Evolutionary conservation across 1,140 invertebrate species (phyloP).

Genomic region (Nomia melanderi): DNA sequence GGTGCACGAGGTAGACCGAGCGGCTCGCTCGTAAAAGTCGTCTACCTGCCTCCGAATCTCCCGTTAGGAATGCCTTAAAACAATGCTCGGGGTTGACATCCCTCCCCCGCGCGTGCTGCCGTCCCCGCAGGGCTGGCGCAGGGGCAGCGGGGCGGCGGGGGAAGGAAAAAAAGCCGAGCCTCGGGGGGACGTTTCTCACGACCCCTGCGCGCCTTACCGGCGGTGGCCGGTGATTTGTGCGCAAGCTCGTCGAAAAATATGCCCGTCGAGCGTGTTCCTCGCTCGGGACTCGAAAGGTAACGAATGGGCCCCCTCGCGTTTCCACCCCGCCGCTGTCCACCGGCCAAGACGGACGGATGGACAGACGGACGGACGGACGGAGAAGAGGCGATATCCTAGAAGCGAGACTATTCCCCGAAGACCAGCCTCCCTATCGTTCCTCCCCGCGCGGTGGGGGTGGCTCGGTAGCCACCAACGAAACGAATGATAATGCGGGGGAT

Average conservation of each 20-base stretch:
- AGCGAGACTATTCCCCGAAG: conserved; percentile 32
- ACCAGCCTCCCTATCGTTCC: no score
- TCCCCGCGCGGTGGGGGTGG: not conserved
- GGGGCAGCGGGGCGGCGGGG: not conserved
- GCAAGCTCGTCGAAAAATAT: conserved; percentile 41
- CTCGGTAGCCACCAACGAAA: conserved; percentile 53
- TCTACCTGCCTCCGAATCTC: conserved; percentile 61
- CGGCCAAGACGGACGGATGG: no score
- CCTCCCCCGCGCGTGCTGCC: conserved; percentile 44
- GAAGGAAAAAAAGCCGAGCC: conserved; percentile 27
- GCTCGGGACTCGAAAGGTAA: conserved; percentile 14
- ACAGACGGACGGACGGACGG: no score
- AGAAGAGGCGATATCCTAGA: not conserved
- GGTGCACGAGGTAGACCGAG: conserved; percentile 25
- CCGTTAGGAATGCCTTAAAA: conserved; percentile 75
- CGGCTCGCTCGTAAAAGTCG: conserved; percentile 67
- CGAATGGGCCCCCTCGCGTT: not conserved
- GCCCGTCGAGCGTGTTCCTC: not conserved
- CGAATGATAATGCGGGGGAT: conserved; percentile 75
- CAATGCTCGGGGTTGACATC: conserved; percentile 74
- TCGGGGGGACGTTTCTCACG: conserved; percentile 66
- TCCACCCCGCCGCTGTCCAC: conserved; percentile 2
- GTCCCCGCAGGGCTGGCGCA: no score
- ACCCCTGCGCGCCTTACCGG: conserved; percentile 53
- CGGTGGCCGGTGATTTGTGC: conserved; percentile 63